Conservation (phyloP, 2,797 vertebrate species). For the Mionectes olivaceus region DNA sequence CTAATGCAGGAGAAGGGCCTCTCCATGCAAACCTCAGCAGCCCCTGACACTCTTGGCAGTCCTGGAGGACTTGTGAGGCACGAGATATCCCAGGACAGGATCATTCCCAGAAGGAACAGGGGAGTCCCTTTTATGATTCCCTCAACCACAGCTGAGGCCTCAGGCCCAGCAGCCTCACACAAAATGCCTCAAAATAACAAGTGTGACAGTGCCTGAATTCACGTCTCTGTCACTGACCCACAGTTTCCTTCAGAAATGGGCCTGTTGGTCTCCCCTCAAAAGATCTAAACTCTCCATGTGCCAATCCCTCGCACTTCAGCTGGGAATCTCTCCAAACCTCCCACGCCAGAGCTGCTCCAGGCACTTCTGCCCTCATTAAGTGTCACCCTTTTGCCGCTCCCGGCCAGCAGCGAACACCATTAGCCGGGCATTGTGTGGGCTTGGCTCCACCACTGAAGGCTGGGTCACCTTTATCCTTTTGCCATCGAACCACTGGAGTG, state of each 20-base stretch:
- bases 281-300: background rate
- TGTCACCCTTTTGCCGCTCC: conserved; percentile 9
- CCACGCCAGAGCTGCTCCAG: background rate
- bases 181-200: accelerated
- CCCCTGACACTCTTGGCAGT: background rate
- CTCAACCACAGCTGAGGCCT: background rate
- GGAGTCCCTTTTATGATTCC: background rate
- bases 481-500: background rate
- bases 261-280: background rate
- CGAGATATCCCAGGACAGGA: background rate
- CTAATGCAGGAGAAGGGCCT: background rate
- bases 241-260: background rate
- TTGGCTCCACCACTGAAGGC: background rate
- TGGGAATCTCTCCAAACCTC: background rate
- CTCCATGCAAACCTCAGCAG: background rate
- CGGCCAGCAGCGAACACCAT: background rate
- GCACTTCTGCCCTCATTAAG: conserved; percentile 37
- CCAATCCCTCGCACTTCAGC: background rate
- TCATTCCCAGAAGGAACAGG: accelerated
- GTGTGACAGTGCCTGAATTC: background rate
- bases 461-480: conserved; percentile 19
- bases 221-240: background rate
- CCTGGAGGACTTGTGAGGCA: accelerated
- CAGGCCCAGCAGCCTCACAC: background rate
- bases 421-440: background rate